A percentile compares a stretch with the other conserved stretches of the same genome.
Evolutionary conservation across 2,888 invertebrate genomes (phyloP).

Genomic region (Nemotelus pantherinus): DNA sequence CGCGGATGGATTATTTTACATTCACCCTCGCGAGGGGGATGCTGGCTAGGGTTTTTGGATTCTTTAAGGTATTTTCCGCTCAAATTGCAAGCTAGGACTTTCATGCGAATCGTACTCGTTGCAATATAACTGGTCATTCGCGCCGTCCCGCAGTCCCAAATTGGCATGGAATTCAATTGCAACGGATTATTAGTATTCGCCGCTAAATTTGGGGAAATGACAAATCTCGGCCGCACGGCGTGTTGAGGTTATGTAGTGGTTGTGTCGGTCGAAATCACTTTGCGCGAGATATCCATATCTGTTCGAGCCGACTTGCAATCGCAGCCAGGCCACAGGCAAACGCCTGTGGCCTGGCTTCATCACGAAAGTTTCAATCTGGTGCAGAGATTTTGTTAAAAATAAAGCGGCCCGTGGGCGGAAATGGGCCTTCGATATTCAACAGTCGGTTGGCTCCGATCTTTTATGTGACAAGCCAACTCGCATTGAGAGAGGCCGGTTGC

Average conservation of each 20-base stretch:
- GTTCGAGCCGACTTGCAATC: neutral
- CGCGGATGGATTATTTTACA: slow-evolving; percentile 40
- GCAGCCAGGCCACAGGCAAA: neutral
- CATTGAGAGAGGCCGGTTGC: slow-evolving; percentile 23
- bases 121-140: neutral
- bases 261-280: neutral
- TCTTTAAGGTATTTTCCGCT: neutral
- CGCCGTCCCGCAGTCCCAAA: slow-evolving; percentile 26
- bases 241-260: slow-evolving; percentile 34
- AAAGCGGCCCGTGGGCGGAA: slow-evolving; percentile 49
- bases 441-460: slow-evolving; percentile 6
- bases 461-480: neutral
- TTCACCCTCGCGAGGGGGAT: slow-evolving; percentile 8
- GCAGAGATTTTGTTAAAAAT: slow-evolving; percentile 43
- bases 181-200: slow-evolving; percentile 25
- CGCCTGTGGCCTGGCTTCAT: too few relatives aligned
- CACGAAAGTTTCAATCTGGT: too few relatives aligned
- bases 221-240: slow-evolving; percentile 21
- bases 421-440: slow-evolving; percentile 43
- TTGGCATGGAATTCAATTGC: slow-evolving; percentile 45
- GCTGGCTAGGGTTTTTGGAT: slow-evolving; percentile 8
- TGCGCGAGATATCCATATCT: slow-evolving; percentile 19
- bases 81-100: neutral
- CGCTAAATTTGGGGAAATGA: slow-evolving; percentile 40
- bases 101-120: neutral